phyloP scores from a whole-genome alignment of 2,888 invertebrate genomes.

The Octonoba sinensis region DNA sequence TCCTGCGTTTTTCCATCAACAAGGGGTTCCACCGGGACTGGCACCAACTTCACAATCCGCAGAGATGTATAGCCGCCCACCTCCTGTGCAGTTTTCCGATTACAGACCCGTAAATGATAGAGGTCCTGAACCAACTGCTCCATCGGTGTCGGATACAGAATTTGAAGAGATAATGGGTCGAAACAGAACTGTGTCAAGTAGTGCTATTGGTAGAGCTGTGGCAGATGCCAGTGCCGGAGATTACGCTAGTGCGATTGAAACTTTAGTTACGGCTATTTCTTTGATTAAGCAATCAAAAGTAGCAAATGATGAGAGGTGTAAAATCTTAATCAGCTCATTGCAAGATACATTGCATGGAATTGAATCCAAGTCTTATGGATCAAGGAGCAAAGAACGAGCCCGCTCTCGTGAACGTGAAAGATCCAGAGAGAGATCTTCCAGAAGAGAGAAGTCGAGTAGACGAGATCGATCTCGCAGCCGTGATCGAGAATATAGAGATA shows the following conservation, averaged over 20 bases:
- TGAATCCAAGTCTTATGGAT: conserved; percentile 96
- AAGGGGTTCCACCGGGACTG: conserved; percentile 75
- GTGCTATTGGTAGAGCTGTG: conserved; percentile 96
- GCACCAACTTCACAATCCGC: conserved; percentile 74
- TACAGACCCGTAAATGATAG: conserved; percentile 53
- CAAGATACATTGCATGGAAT: conserved; percentile 97
- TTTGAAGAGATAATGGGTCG: conserved; percentile 98
- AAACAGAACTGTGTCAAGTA: conserved; percentile 96
- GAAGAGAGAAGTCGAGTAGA: conserved; percentile 67
- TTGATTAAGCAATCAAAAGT: conserved; percentile 98
- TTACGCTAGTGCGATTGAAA: conserved; percentile 98
- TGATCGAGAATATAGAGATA: conserved; percentile 75
- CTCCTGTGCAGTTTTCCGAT: conserved; percentile 69
- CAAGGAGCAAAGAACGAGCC: conserved; percentile 72
- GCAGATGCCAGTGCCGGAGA: conserved; percentile 97
- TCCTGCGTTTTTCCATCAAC: conserved; percentile 87
- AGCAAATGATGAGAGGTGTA: conserved; percentile 96
- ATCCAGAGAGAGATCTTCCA: conserved; percentile 70
- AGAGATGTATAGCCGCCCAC: conserved; percentile 77
- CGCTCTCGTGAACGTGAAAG: conserved; percentile 85
- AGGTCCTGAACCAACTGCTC: conserved; percentile 37
- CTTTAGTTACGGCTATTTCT: conserved; percentile 97
- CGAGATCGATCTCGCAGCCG: conserved; percentile 70
- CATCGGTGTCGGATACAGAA: conserved; percentile 83
- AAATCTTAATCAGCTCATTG: conserved; percentile 94